Base-by-base conservation (phyloP, 2,113 vertebrate species). In the Octodon degus region DNA sequence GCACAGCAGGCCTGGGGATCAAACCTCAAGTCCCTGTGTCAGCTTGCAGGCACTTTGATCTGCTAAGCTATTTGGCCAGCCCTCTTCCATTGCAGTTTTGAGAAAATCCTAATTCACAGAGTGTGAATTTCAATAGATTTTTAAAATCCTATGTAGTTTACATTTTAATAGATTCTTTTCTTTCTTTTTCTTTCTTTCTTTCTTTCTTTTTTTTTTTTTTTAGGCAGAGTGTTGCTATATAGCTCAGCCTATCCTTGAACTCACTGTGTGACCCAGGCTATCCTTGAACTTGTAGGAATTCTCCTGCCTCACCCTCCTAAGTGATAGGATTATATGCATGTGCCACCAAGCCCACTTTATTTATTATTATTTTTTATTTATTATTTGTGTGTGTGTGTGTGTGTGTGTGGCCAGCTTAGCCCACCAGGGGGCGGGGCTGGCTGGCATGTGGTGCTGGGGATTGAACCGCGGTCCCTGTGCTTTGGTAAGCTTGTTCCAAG, bases 101-200 rank as follows among this genome's bases (percentile, higher is more conserved):
- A 88, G 70, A 93, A 84, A 93, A 93, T 76, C 14, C 53, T 88
- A 80, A 84, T 80, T 88, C 81, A 96, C 25, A 82, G 43, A 62
- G 40, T 37, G 86, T 79, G 72, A 85, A 88, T 83, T 85, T 76
- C 72, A 76, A 24, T 76, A 74, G 37, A 43, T 43, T 76, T 76
- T 76, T 24, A 11, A 40, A 74, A n/a, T 37, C 22, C n/a, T 74
- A 24, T 74, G 20, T 74, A 50, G 40, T 32, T 95, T 55, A 85
- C 67, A 84, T 70, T 85, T 76, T 37, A 43, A 27, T 43, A 43
- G 72, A 50, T 50, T 50, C 10, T 50, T 50, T 50, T 50, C 47
- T 43, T 43, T 43, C 5, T 43, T 43, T 43, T 43, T 68, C n/a
- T 68, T 34, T 34, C n/a, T 70, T 70, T 70, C n/a, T n/a, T n/a